phyloP scores from a whole-genome alignment of 2,797 vertebrate genomes.

The Pipistrellus pipistrellus region DNA sequence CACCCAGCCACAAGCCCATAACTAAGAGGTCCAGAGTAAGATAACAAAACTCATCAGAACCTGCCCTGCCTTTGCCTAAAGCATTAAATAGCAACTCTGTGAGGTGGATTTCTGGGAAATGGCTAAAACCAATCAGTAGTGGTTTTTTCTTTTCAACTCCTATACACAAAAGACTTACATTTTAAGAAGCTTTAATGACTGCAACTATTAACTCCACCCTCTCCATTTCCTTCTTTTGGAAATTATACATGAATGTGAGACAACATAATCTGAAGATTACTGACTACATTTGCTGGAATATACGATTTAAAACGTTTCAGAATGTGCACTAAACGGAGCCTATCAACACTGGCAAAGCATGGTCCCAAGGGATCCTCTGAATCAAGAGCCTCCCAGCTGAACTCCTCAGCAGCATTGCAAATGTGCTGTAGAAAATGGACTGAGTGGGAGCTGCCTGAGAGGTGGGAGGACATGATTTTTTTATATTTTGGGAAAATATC shows the following conservation, averaged over 20 bases:
- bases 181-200: conserved; percentile 27
- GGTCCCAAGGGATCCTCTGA: not conserved
- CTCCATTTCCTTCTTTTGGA: conserved; percentile 51
- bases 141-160: not conserved
- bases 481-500: conserved; percentile 15
- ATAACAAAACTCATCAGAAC: conserved; percentile 37
- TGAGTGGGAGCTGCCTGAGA: not conserved
- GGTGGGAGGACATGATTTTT: not conserved
- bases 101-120: not conserved
- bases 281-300: conserved; percentile 8
- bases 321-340: not conserved
- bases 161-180: conserved; percentile 23
- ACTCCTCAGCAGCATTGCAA: not conserved
- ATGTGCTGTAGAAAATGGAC: not conserved
- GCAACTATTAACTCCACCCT: not conserved
- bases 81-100: not conserved
- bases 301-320: conserved; percentile 57
- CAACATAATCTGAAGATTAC: not conserved
- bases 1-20: not conserved
- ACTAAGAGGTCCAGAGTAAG: conserved; percentile 26
- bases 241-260: conserved; percentile 29
- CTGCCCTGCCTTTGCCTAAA: not conserved
- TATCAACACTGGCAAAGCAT: not conserved
- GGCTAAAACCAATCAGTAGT: not conserved
- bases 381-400: not conserved